Base-by-base conservation (phyloP, 2,888 invertebrate species). In the Lucinisca nassula region DNA sequence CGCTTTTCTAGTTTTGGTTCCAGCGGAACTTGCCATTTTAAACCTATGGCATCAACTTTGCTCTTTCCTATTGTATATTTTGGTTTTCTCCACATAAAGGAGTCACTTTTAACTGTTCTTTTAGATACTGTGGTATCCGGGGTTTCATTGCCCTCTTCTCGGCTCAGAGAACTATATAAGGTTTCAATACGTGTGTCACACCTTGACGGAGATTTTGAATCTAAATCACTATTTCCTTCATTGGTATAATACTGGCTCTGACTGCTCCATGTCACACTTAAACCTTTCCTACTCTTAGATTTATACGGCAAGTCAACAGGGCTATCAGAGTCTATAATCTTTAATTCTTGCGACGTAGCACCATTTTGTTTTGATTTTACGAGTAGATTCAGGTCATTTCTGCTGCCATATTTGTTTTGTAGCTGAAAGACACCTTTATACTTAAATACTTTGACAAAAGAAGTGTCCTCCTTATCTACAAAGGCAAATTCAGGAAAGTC, bases 191-290 rank as follows among this genome's bases (percentile, higher is more conserved):
- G 85, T 30, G 40, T 81, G 51, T 85, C 88, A 21, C 73, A 77
- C 12, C 78, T 61, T 37, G 82, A 82, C 21, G 75, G 81, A 6
- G 84, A 75, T 30, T 81, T 77, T 14, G 82, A 78, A 21, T 75
- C 51, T 0, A 78, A 35, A 32, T 70, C 83, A n/a, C 84, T 81
- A 67, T 78, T 51, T 32, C 72, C 84, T 27, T 83, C 76, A 30
- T 67, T 79, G 14, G 77, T 78, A 58, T 89, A 85, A 78, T 80
- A 87, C 27, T 81, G 85, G 40, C 87, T 90, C 35, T 85, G 87
- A 30, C 91, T 87, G 45, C 92, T 92, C 92, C 92, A 92, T 0
- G 92, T 91, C 10, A 92, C 92, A 21, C 92, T 89, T 21, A 91
- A 76, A 45, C 89, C 90, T 73, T 90, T 91, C 51, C 86, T 90